Percentiles rank a stretch among this genome's conserved stretches.
phyloP scores from a whole-genome alignment of 2,113 vertebrate species.

The Nipponia nippon region DNA sequence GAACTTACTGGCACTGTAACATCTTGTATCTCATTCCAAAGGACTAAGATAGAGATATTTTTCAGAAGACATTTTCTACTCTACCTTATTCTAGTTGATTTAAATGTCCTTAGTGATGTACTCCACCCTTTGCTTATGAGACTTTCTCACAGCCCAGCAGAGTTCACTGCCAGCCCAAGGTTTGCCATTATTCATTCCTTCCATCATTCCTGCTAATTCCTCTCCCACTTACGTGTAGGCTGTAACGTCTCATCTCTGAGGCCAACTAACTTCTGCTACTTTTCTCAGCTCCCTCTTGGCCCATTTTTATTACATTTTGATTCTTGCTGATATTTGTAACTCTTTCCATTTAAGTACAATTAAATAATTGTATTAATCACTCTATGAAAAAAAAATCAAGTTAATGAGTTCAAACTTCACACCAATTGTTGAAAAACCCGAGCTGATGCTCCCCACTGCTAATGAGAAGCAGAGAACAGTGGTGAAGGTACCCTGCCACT shows the following conservation, averaged over 20 bases:
- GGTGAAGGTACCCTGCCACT: background rate
- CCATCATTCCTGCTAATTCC: background rate
- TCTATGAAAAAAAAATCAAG: background rate
- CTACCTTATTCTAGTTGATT: background rate
- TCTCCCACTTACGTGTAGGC: background rate
- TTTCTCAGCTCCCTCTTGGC: background rate
- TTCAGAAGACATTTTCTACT: background rate
- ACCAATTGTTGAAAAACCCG: background rate
- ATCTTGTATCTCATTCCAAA: background rate
- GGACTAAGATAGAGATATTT: background rate
- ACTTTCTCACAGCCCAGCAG: background rate
- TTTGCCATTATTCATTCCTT: conserved; percentile 10
- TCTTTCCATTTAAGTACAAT: background rate
- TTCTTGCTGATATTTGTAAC: background rate
- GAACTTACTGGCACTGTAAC: background rate
- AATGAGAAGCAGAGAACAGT: background rate
- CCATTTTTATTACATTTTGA: background rate
- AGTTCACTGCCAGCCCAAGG: background rate
- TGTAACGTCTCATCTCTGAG: background rate
- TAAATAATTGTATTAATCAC: background rate
- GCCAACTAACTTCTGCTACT: background rate
- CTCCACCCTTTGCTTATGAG: background rate
- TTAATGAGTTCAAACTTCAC: background rate
- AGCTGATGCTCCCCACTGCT: background rate
- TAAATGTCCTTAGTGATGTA: background rate